Conservation (phyloP, 2,797 vertebrate genomes). For the Periparus ater region DNA sequence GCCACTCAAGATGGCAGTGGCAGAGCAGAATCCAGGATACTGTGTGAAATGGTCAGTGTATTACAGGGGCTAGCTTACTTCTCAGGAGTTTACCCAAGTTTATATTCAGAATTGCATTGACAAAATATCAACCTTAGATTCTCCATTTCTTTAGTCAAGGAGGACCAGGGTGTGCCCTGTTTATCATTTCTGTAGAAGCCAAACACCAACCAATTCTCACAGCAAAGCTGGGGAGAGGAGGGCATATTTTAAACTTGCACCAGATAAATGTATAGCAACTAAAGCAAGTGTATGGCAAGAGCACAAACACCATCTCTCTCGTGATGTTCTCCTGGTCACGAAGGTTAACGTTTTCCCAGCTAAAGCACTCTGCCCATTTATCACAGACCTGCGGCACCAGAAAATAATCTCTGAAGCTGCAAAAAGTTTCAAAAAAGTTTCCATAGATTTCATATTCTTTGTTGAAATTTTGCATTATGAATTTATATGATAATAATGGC, state of each 20-base stretch:
- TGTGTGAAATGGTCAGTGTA: not conserved
- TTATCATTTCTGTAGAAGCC: not conserved
- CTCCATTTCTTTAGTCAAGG: not conserved
- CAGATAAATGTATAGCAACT: not conserved
- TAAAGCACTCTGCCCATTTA: not conserved
- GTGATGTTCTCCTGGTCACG: not conserved
- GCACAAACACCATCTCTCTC: not conserved
- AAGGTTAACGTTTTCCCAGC: not conserved
- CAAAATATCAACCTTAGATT: not conserved
- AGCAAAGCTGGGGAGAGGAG: not conserved
- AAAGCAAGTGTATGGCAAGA: not conserved
- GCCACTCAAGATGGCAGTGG: not conserved
- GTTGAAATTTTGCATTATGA: not conserved
- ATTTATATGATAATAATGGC: not conserved
- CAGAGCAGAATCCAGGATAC: not conserved
- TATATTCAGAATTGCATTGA: not conserved
- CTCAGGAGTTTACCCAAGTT: not conserved
- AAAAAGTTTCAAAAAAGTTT: not conserved
- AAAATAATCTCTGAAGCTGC: not conserved
- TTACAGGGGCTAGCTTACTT: not conserved
- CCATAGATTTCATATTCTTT: not conserved
- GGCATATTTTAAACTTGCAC: not conserved
- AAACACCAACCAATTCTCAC: not conserved
- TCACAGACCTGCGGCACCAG: not conserved
- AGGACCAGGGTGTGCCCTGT: not conserved